These are phyloP conservation scores for Falco concolor DNA, from an alignment of 2,797 vertebrate genomes.

Conservation along the genomic window DNA sequence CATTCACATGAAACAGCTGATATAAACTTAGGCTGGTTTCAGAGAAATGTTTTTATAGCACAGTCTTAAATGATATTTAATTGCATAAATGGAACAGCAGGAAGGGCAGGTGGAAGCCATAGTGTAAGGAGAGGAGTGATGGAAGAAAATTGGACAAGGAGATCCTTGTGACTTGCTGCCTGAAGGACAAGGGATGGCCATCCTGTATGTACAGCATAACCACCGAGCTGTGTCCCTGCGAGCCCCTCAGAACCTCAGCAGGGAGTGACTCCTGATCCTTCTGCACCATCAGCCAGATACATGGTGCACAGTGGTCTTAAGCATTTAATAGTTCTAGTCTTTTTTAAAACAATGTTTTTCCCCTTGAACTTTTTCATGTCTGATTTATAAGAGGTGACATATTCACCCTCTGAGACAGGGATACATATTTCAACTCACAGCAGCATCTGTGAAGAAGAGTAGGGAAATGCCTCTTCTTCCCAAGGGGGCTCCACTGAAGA, in stretches of 20 bases:
- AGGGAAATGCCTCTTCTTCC: not conserved
- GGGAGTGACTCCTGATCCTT: not conserved
- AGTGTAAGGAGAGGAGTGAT: not conserved
- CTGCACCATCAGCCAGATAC: not conserved
- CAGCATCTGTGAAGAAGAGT: not conserved
- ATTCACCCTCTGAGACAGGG: not conserved
- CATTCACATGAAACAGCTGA: not conserved
- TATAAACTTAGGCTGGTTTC: not conserved
- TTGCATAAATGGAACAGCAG: not conserved
- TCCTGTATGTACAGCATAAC: not conserved
- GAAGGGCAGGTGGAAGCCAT: not conserved
- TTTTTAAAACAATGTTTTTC: not conserved
- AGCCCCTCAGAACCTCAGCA: not conserved
- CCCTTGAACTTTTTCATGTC: not conserved
- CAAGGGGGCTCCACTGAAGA: not conserved
- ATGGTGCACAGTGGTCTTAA: not conserved
- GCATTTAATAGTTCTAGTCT: not conserved
- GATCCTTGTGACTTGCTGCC: not conserved
- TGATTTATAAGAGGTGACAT: not conserved
- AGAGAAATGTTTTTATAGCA: not conserved
- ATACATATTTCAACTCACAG: not conserved
- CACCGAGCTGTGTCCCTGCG: not conserved
- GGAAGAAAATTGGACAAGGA: not conserved
- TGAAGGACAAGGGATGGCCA: not conserved
- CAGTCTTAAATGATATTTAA: not conserved